phyloP scores from a whole-genome alignment of 2,113 vertebrate species.

The Fregetta grallaria region DNA sequence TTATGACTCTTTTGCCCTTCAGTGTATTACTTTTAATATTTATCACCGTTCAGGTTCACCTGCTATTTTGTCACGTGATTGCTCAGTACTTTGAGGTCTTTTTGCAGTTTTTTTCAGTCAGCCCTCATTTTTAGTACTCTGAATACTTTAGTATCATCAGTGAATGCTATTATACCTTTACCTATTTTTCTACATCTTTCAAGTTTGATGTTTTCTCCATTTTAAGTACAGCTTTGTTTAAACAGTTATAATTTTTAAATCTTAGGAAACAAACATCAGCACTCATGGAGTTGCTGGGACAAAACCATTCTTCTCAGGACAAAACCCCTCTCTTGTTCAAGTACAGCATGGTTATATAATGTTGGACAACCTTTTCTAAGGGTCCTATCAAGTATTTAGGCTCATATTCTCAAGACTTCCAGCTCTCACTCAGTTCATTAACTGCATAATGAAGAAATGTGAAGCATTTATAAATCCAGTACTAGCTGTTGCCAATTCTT shows the following conservation, averaged over 20 bases:
- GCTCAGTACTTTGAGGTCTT: background rate
- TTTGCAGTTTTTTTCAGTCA: background rate
- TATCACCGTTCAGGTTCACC: background rate
- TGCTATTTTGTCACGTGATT: background rate
- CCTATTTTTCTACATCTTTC: background rate
- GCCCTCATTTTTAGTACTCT: background rate
- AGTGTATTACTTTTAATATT: background rate
- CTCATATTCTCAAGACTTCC: background rate
- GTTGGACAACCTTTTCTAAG: background rate
- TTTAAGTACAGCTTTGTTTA: background rate
- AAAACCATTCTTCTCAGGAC: background rate
- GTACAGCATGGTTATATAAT: background rate
- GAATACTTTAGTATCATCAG: background rate
- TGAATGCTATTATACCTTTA: background rate
- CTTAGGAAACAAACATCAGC: background rate
- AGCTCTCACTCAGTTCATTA: background rate
- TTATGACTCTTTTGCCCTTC: background rate
- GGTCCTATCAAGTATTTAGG: background rate
- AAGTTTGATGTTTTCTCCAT: background rate
- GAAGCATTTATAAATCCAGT: background rate
- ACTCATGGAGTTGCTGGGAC: background rate
- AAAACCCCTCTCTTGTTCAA: background rate
- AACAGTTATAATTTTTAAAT: background rate
- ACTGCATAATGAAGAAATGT: background rate
- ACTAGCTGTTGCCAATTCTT: background rate